Conservation (phyloP, 2,888 invertebrate genomes). For the Miltochrista miniata region DNA sequence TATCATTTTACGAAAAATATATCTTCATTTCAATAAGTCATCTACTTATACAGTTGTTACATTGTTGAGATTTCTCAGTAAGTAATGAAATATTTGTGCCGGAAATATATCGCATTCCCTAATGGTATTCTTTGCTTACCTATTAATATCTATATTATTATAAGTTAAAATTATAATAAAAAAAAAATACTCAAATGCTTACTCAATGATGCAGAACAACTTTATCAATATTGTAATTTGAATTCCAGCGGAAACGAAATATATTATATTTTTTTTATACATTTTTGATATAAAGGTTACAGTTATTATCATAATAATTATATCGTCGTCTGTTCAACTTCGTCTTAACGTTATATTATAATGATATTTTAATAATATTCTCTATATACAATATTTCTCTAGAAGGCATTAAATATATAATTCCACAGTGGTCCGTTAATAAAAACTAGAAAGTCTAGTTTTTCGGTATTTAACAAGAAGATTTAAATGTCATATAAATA, state of each 20-base stretch:
- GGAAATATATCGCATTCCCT: too few relatives aligned
- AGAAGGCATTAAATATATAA: constrained; percentile 70
- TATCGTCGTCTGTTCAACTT: constrained; percentile 45
- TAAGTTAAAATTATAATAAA: too few relatives aligned
- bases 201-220: too few relatives aligned
- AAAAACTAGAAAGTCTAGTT: constrained; percentile 42
- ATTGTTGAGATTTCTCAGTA: too few relatives aligned
- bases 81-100: too few relatives aligned
- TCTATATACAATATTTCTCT: constrained; percentile 58
- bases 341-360: constrained; percentile 39
- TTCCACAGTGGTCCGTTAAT: constrained; percentile 72
- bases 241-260: constrained; percentile 14
- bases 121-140: too few relatives aligned
- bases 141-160: too few relatives aligned
- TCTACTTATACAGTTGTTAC: too few relatives aligned
- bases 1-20: too few relatives aligned
- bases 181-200: too few relatives aligned
- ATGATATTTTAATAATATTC: constrained; percentile 41
- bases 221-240: constrained; percentile 14
- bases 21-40: too few relatives aligned
- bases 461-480: constrained; percentile 38
- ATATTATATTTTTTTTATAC: constrained; percentile 13
- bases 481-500: neutral
- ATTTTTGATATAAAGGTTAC: constrained; percentile 37
- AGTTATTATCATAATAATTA: constrained; percentile 32